phyloP scores from a whole-genome alignment of 92 coral and sea anemone genomes.

The Phymanthus crucifer region DNA sequence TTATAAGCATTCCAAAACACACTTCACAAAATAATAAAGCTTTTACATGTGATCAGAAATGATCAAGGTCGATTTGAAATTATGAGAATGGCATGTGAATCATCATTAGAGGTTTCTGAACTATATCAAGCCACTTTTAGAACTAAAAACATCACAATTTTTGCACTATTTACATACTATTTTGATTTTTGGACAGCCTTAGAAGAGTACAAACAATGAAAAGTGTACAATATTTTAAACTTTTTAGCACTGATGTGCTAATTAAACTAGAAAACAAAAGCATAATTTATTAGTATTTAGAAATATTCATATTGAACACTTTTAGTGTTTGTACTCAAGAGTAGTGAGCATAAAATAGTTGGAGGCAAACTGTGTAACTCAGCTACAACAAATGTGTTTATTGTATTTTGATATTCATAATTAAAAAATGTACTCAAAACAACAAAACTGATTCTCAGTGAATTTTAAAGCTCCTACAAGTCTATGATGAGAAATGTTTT shows the following conservation, averaged over 20 bases:
- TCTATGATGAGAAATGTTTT: conserved; percentile 9
- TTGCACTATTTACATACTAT: conserved; percentile 4
- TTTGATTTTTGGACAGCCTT: not conserved
- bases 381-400: not conserved
- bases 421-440: not conserved
- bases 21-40: not conserved
- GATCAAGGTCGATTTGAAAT: conserved; percentile 2
- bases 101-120: not conserved
- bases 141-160: conserved; percentile 1
- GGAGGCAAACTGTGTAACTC: conserved; percentile 3
- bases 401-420: not conserved
- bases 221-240: too few species aligned
- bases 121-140: conserved; percentile 5
- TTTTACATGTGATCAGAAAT: not conserved
- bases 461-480: not conserved
- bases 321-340: too few species aligned
- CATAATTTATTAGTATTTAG: too few species aligned
- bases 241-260: too few species aligned
- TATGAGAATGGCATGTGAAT: conserved; percentile 8
- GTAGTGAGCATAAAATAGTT: not conserved
- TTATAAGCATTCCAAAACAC: conserved; percentile 2
- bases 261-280: too few species aligned
- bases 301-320: too few species aligned
- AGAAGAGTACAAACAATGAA: too few species aligned
- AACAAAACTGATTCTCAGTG: not conserved